Evolutionary conservation across 2,797 vertebrate genomes (phyloP).

Genomic region (Acomys russatus): DNA sequence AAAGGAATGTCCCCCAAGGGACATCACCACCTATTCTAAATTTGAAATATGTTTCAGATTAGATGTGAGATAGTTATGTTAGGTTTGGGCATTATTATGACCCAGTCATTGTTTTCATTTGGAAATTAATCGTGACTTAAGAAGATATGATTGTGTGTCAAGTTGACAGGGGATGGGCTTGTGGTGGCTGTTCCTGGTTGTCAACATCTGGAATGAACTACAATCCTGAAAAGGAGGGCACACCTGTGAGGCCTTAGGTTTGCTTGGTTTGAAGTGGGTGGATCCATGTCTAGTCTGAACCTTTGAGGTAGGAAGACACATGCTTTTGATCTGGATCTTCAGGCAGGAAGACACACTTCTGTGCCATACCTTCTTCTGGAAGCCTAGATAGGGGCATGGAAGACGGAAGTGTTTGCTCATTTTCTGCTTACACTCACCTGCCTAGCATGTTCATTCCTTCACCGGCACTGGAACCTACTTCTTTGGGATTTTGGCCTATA

Average conservation of each 20-base stretch:
- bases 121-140: not conserved
- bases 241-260: not conserved
- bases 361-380: not conserved
- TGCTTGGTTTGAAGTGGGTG: not conserved
- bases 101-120: not conserved
- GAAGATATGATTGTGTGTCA: not conserved
- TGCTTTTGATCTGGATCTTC: not conserved
- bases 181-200: not conserved
- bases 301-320: not conserved
- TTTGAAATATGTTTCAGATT: not conserved
- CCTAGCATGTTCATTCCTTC: no score
- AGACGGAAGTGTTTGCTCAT: not conserved
- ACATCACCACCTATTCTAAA: not conserved
- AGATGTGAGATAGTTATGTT: not conserved
- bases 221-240: not conserved
- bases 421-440: no score
- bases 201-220: not conserved
- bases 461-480: not conserved
- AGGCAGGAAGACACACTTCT: not conserved
- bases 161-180: not conserved
- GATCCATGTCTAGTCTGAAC: not conserved
- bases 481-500: not conserved
- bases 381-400: not conserved
- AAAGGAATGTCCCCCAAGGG: not conserved
- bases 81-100: not conserved